Conservation (phyloP, 1,140 invertebrate genomes). For the Pseudobourletiella spinata region DNA sequence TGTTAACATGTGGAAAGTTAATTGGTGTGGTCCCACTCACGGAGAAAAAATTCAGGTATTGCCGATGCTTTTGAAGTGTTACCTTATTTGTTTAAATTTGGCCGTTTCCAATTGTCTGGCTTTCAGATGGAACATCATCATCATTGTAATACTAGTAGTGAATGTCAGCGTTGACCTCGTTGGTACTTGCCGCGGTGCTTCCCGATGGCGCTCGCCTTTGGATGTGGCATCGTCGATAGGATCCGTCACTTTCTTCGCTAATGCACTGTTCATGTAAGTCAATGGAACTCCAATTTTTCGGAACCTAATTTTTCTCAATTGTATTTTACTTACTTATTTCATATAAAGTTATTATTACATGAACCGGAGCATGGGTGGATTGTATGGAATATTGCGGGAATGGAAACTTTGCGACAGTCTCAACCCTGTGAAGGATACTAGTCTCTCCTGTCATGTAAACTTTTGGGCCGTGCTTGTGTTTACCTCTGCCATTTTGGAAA, state of each 20-base stretch:
- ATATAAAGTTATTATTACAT: background rate
- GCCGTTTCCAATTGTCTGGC: background rate
- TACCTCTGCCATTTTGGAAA: constrained; percentile 10
- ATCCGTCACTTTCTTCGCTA: background rate
- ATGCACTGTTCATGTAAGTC: background rate
- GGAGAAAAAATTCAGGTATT: background rate
- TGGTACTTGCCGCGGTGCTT: background rate
- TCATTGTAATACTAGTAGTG: background rate
- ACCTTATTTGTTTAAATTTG: background rate
- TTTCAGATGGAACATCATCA: background rate
- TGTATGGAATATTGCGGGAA: background rate
- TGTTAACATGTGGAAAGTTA: background rate
- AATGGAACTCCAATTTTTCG: too few relatives aligned
- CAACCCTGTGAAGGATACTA: background rate
- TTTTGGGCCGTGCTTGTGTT: background rate
- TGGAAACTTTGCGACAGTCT: background rate
- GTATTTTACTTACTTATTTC: background rate
- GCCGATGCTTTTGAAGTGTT: background rate
- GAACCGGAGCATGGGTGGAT: background rate
- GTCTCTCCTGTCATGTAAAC: background rate
- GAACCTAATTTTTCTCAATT: background rate
- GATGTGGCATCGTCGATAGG: background rate
- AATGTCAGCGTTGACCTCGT: background rate
- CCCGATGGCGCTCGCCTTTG: background rate
- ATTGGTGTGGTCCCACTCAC: background rate